Evolutionary conservation across 23 tunicate genomes (phyloP).

Genomic region (Trididemnum miniatum): DNA sequence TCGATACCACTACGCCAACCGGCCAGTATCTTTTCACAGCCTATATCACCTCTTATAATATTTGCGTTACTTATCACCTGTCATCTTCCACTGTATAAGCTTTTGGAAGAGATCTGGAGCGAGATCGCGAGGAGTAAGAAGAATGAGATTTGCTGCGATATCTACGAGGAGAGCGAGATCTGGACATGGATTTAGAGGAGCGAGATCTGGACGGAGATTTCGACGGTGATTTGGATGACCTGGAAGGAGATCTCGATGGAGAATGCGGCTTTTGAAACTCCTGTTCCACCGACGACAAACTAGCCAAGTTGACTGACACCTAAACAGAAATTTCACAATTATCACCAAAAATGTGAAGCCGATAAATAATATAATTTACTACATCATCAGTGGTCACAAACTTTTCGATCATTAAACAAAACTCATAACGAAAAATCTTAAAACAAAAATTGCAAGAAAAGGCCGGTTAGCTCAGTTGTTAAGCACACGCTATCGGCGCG

Average conservation of each 20-base stretch:
- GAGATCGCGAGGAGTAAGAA: constrained; percentile 22
- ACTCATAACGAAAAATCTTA: too few species aligned
- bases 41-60: too few species aligned
- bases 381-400: too few species aligned
- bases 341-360: too few species aligned
- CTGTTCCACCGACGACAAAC: constrained; percentile 31
- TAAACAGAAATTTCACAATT: too few species aligned
- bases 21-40: too few species aligned
- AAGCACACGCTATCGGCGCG: too few species aligned
- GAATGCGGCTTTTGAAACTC: constrained; percentile 22
- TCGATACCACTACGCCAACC: too few species aligned
- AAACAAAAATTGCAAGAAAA: too few species aligned
- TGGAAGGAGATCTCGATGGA: constrained; percentile 1
- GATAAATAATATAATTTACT: too few species aligned
- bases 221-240: constrained; percentile 20
- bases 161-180: constrained; percentile 12
- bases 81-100: constrained; percentile 27
- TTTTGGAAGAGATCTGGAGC: constrained; percentile 48
- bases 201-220: constrained; percentile 21
- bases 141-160: constrained; percentile 21
- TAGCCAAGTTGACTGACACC: constrained; percentile 49
- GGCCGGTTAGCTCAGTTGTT: too few species aligned
- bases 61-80: constrained; percentile 1
- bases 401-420: too few species aligned
- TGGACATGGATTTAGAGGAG: constrained; percentile 31